Evolutionary conservation across 2,113 vertebrate genomes (phyloP).

Genomic region (Centropus bengalensis): DNA sequence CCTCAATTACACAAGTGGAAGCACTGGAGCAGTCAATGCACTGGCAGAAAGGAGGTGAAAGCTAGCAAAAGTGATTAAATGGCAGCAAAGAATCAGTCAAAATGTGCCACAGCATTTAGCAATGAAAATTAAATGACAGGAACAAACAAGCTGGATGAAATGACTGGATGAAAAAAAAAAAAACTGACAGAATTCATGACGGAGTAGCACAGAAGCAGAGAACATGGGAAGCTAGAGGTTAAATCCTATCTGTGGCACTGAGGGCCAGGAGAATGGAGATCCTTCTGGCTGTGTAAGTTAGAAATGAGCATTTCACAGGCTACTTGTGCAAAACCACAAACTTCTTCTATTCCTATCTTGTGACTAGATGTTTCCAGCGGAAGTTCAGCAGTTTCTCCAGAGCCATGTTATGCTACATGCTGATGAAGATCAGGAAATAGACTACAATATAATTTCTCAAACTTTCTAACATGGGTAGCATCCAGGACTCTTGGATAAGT

Average conservation of each 20-base stretch:
- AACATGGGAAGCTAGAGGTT: neutral
- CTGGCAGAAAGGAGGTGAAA: neutral
- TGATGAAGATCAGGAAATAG: neutral
- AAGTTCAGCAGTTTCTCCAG: neutral
- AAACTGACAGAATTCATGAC: neutral
- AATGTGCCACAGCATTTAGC: neutral
- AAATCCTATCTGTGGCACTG: neutral
- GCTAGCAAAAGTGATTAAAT: neutral
- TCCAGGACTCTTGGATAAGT: neutral
- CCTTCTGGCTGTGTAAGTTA: neutral
- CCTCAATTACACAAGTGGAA: neutral
- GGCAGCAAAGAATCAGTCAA: neutral
- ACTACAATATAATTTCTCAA: slow-evolving; percentile 2
- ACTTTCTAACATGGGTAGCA: neutral
- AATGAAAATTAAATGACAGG: neutral
- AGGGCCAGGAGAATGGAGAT: neutral
- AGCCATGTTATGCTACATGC: neutral
- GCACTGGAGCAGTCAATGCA: neutral
- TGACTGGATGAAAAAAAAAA: neutral
- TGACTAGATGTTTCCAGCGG: neutral
- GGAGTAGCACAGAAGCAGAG: neutral
- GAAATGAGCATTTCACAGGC: neutral
- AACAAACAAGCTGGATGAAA: neutral
- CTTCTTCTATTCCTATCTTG: neutral
- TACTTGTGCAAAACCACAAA: neutral